These are phyloP conservation scores for Anastatus disparis DNA, from an alignment of 1,140 invertebrate species.

Conservation along the genomic window DNA sequence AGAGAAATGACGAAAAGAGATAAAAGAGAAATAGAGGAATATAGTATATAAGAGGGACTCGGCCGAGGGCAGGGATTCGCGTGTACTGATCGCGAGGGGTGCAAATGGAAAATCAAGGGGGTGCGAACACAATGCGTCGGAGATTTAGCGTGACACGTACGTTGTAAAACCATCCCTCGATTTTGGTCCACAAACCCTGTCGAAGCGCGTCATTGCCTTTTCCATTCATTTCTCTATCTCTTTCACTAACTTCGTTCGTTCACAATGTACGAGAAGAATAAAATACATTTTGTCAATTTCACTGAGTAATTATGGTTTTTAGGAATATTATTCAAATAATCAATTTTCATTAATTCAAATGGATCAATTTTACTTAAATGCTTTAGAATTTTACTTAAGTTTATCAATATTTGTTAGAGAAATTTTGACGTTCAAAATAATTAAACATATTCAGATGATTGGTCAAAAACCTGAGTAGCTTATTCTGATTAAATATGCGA, in stretches of 20 bases:
- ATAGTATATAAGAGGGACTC: slow-evolving; percentile 32
- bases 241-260: neutral
- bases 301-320: too few species aligned
- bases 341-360: too few species aligned
- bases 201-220: slow-evolving; percentile 41
- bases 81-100: slow-evolving; percentile 49
- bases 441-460: too few species aligned
- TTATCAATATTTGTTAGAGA: too few species aligned
- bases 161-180: slow-evolving; percentile 52
- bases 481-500: too few species aligned
- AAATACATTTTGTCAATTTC: slow-evolving; percentile 9
- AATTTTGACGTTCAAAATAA: too few species aligned
- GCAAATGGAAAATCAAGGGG: slow-evolving; percentile 58
- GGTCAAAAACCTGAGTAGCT: too few species aligned
- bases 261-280: neutral
- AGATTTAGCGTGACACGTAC: slow-evolving; percentile 59
- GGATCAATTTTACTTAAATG: too few species aligned
- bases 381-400: too few species aligned
- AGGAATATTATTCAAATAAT: too few species aligned
- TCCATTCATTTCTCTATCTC: slow-evolving; percentile 31
- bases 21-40: slow-evolving; percentile 27
- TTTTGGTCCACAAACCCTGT: slow-evolving; percentile 11
- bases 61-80: slow-evolving; percentile 40
- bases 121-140: slow-evolving; percentile 58
- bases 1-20: too few species aligned